Evolutionary conservation across 2,888 invertebrate species (phyloP), one percentile per base, ranked within the genome.

Genomic region (Pandemis heparana): DNA sequence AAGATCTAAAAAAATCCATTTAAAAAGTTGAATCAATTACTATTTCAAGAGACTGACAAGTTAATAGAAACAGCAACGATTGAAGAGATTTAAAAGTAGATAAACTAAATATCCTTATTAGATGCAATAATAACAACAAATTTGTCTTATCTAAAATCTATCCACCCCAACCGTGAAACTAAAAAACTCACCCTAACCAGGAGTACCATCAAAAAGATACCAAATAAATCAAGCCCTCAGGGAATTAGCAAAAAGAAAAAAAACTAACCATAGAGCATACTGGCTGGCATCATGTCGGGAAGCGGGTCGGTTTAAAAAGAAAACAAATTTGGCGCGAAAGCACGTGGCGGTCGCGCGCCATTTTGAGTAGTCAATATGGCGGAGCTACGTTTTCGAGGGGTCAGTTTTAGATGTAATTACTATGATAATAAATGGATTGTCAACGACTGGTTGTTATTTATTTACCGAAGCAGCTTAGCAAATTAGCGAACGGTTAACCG

Each of bases 161-260:
- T 14, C 62, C 48, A 10, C 65, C 70, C 65, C 63, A 65, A 51
- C 59, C 56, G 56, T 61, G 38, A 61, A 68, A 68, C 60, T 39
- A 60, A 65, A 71, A 71, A 75, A 48, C 16, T 60, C 62, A 53
- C 75, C 66, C 65, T 46, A 62, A 68, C 18, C 18, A 53, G n/a
- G 48, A 65, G 51, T 69, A 64, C 71, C 64, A 61, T 71, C 71
- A 75, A 75, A 75, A 65, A 69, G 65, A 75, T 75, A 71, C 70
- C 61, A 75, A 75, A 79, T 76, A 76, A 83, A 85, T 88, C 86
- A 85, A 79, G 81, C 76, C 79, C 76, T 79, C 84, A 85, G 83
- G 81, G 82, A 79, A 86, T 87, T 85, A 83, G 78, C 82, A 77
- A 77, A 80, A 71, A 78, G 80, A 84, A 82, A 81, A 80, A 79